A percentile compares a stretch with the other conserved stretches of the same genome.
Conservation (phyloP, 2,888 invertebrate genomes). For the Pelosia muscerda region DNA sequence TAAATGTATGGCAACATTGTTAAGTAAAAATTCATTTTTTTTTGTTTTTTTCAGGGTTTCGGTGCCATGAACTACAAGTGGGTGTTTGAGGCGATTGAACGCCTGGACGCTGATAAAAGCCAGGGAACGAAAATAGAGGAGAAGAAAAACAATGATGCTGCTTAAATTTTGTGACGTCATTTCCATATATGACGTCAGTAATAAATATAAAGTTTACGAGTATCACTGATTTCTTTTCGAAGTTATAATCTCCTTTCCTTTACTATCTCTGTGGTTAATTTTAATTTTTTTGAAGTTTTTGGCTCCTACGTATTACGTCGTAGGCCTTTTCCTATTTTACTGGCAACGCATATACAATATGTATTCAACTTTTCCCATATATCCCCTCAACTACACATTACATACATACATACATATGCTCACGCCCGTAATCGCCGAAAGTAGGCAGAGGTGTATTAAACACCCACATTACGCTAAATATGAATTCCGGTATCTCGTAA, state of each 20-base stretch:
- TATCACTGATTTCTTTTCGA: neutral
- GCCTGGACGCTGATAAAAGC: constrained; percentile 46
- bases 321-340: too few relatives aligned
- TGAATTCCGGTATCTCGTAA: too few relatives aligned
- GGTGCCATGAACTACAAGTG: constrained; percentile 99
- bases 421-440: too few relatives aligned
- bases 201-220: neutral
- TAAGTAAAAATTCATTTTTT: neutral
- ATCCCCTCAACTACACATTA: too few relatives aligned
- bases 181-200: neutral
- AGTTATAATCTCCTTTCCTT: neutral
- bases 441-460: too few relatives aligned
- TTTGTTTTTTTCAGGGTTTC: constrained; percentile 93
- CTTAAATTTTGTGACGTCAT: constrained; percentile 14
- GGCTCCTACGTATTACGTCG: too few relatives aligned
- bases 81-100: constrained; percentile 98
- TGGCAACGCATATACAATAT: too few relatives aligned
- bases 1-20: too few relatives aligned
- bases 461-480: too few relatives aligned
- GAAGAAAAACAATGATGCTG: constrained; percentile 34
- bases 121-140: constrained; percentile 18
- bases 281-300: too few relatives aligned
- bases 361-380: too few relatives aligned
- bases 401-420: too few relatives aligned
- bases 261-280: neutral